Evolutionary conservation across 2,113 vertebrate species (phyloP).

Genomic region (Phoxinus phoxinus): DNA sequence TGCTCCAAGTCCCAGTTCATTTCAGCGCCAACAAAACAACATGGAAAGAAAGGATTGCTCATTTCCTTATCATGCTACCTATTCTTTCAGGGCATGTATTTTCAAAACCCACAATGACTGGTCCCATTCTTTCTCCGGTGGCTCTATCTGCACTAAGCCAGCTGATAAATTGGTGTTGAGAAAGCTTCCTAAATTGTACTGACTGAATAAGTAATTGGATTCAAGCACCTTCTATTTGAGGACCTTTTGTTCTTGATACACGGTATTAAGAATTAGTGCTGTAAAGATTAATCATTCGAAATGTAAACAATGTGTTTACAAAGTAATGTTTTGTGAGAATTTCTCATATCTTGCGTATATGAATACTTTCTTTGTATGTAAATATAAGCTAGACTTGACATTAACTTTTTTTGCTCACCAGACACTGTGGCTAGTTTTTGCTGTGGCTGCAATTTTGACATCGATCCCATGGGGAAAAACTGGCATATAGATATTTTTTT

Average conservation of each 20-base stretch:
- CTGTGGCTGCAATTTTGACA: too few relatives aligned
- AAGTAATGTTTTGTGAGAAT: too few relatives aligned
- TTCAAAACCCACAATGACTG: constrained; percentile 14
- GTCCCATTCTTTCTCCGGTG: constrained; percentile 9
- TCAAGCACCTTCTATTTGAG: neutral
- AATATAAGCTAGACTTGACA: too few relatives aligned
- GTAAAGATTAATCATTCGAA: constrained; percentile 3
- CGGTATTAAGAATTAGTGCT: constrained; percentile 1
- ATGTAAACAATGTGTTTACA: neutral
- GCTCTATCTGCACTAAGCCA: constrained; percentile 12
- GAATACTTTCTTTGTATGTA: too few relatives aligned
- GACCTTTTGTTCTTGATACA: constrained; percentile 7
- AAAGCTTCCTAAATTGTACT: neutral
- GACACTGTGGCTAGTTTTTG: too few relatives aligned
- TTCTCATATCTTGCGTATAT: too few relatives aligned
- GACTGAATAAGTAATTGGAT: constrained; percentile 5
- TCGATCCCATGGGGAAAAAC: too few relatives aligned
- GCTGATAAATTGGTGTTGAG: constrained; percentile 31
- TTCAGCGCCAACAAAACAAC: constrained; percentile 40
- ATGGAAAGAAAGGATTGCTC: constrained; percentile 36
- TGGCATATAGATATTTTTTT: too few relatives aligned
- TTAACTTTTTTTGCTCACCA: too few relatives aligned
- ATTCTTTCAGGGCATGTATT: constrained; percentile 18
- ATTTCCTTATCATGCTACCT: constrained; percentile 47
- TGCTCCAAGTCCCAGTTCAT: constrained; percentile 28